These are phyloP conservation scores for Andrena praecox DNA, from an alignment of 2,888 invertebrate species.

Conservation along the genomic window DNA sequence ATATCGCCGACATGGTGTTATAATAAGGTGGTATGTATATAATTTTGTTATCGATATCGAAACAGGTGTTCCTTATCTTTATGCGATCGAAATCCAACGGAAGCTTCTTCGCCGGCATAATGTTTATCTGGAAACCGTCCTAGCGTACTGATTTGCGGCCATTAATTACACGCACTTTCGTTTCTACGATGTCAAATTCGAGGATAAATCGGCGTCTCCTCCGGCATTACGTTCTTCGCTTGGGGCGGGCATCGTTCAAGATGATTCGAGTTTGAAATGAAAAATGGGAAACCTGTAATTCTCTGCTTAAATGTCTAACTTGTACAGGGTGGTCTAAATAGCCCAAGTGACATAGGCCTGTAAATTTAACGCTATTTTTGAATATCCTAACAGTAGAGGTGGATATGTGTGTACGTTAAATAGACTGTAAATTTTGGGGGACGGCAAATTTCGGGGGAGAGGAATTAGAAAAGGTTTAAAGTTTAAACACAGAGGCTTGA, in stretches of 20 bases:
- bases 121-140: constrained; percentile 45
- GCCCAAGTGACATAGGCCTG: too few relatives aligned
- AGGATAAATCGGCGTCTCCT: constrained; percentile 14
- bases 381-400: too few relatives aligned
- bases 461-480: too few relatives aligned
- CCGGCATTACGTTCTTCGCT: neutral
- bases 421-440: too few relatives aligned
- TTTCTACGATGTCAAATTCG: constrained; percentile 32
- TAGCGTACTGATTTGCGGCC: constrained; percentile 37
- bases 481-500: too few relatives aligned
- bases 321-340: neutral
- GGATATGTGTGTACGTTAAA: too few relatives aligned
- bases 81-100: constrained; percentile 58
- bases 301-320: neutral
- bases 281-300: constrained; percentile 1
- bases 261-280: neutral
- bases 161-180: constrained; percentile 42
- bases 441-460: too few relatives aligned
- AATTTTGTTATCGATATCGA: constrained; percentile 64
- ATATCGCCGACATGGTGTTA: constrained; percentile 63
- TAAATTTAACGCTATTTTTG: too few relatives aligned
- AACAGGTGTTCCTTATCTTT: constrained; percentile 61
- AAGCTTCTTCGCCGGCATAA: constrained; percentile 46
- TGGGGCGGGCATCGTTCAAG: neutral
- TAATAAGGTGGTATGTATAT: constrained; percentile 64